Conservation (phyloP, 2,888 invertebrate species). For the Aleiodes alternator region DNA sequence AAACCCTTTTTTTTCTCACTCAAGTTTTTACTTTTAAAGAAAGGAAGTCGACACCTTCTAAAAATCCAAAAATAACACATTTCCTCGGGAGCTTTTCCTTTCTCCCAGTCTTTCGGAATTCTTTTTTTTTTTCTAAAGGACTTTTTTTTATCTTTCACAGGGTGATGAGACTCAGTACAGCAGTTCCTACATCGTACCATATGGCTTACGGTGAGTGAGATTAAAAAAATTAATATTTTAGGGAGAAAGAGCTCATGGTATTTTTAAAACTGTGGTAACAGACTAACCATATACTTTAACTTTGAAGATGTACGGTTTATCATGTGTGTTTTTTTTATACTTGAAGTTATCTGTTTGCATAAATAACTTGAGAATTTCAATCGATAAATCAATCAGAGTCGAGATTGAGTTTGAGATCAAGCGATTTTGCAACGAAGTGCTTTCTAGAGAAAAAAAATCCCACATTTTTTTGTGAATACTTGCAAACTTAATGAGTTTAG, state of each 20-base stretch:
- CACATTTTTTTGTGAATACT: too few species aligned
- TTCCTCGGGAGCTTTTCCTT: background rate
- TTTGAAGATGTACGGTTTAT: background rate
- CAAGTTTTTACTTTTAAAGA: constrained; percentile 39
- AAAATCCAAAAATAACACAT: constrained; percentile 18
- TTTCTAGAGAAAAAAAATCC: too few species aligned
- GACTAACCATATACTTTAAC: background rate
- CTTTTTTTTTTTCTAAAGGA: background rate
- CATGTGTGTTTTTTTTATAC: too few species aligned
- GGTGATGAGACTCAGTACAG: constrained; percentile 7
- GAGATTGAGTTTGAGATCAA: too few species aligned
- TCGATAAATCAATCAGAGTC: too few species aligned
- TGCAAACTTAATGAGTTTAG: too few species aligned
- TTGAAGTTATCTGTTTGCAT: too few species aligned
- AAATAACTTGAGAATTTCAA: too few species aligned
- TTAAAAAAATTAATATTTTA: constrained; percentile 22
- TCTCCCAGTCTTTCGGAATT: background rate
- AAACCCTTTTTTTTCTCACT: constrained; percentile 22
- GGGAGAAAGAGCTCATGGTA: background rate
- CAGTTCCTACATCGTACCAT: background rate
- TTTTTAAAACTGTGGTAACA: constrained; percentile 8
- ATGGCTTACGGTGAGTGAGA: constrained; percentile 17
- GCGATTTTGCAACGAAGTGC: too few species aligned
- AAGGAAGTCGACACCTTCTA: constrained; percentile 33
- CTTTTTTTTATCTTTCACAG: background rate